Evolutionary conservation across 1,140 invertebrate species (phyloP), one percentile per base, ranked within the genome.

Genomic region (Ips nitidus): DNA sequence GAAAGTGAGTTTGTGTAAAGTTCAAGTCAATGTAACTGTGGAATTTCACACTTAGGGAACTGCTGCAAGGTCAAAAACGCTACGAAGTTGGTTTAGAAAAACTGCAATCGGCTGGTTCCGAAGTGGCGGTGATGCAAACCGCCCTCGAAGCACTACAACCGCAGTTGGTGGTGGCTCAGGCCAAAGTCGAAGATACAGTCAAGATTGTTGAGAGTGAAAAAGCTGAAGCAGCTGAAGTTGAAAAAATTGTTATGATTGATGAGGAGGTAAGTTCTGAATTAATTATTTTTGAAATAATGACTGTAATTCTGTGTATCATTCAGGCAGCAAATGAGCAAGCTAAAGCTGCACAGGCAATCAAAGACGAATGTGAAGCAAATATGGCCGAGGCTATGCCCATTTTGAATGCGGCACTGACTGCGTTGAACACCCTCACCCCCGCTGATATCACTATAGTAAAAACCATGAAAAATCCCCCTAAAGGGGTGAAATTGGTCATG

Each of bases 391-490:
- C 95, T 0, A 89, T 98, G 83, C 97, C 97, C 0, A 94, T 96
- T 67, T 83, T 99, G 59, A 91, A 96, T 77, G 85, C 89, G n/a
- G 97, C 98, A 8, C 82, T 97, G 71, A 86, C 88, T 1, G 95
- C 97, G 2, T 82, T 99, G 1, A 92, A 98, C 75, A 97, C 95
- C 0, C 84, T 99, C 2, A 98, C 95, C 47, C 88, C 90, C 2
- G 85, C 90, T 22, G 97, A 99, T 81, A 97, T 99, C 59, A 93
- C 94, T 41, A 87, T 97, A 52, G 93, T 99, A 2, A 98, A 97
- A 84, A 91, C 95, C 1, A 98, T 99, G 96, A 98, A 98, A 83
- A 96, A 92, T 84, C 98, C 98, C 1, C 97, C 97, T 0, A 89
- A 90, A 76, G 93, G 92, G 66, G 93, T 99, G 3, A 93, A 91